Percentiles rank a stretch among this genome's conserved stretches.
Conservation (phyloP, 30 jellyfish, hydroid and myxozoan genomes). For the Chrysaora quinquecirrha region DNA sequence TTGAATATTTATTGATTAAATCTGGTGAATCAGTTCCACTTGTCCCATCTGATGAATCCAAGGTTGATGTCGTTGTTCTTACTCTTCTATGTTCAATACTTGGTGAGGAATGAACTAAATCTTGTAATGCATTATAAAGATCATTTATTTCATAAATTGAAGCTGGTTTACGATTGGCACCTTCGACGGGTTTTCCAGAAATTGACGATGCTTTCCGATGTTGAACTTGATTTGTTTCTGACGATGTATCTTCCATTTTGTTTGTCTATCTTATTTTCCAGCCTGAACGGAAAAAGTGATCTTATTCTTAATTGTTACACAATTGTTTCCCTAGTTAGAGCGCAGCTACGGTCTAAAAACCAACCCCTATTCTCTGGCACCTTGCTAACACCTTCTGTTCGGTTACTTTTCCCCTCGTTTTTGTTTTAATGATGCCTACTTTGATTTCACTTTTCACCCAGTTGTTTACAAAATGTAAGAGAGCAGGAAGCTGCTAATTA, state of each 20-base stretch:
- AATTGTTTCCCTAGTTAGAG: too few relatives aligned
- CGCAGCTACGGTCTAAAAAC: too few relatives aligned
- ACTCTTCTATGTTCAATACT: conserved; percentile 32
- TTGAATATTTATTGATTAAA: conserved; percentile 9
- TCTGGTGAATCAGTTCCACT: conserved; percentile 72
- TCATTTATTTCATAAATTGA: conserved; percentile 86
- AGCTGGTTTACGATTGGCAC: conserved; percentile 69
- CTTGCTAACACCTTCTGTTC: too few relatives aligned
- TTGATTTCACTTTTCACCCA: too few relatives aligned
- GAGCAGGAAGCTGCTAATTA: too few relatives aligned
- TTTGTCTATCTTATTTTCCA: not conserved
- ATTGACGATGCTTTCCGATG: conserved; percentile 27
- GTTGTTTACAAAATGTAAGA: too few relatives aligned
- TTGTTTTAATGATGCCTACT: too few relatives aligned
- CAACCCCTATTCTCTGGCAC: too few relatives aligned
- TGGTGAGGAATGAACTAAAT: conserved; percentile 72
- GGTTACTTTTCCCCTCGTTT: too few relatives aligned
- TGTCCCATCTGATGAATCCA: conserved; percentile 60
- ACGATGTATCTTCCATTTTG: not conserved
- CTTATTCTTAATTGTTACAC: too few relatives aligned
- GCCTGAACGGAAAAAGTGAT: too few relatives aligned
- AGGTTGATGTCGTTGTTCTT: conserved; percentile 18
- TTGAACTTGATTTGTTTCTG: too few relatives aligned
- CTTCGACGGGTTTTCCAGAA: conserved; percentile 18
- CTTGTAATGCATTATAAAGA: conserved; percentile 88